Percentiles rank a stretch among this genome's conserved stretches.
phyloP scores from a whole-genome alignment of 2,797 vertebrate species.

The Acipenser transmontanus region DNA sequence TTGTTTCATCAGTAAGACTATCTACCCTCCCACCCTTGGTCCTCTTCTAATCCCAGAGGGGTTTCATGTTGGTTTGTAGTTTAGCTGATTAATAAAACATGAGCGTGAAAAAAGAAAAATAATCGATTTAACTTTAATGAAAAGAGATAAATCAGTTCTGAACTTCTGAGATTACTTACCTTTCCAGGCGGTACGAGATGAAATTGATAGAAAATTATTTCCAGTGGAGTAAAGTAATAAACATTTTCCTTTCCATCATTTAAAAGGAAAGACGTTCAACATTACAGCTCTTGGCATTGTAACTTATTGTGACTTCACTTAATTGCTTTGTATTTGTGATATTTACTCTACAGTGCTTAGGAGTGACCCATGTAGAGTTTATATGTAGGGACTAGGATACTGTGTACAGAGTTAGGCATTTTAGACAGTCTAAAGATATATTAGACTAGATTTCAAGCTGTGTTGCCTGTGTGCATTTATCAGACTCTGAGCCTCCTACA shows the following conservation, averaged over 20 bases:
- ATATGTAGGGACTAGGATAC: not conserved
- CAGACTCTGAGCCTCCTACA: no score
- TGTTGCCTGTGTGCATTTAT: no score
- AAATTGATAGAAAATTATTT: constrained; percentile 28
- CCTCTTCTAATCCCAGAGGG: constrained; percentile 10
- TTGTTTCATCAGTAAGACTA: constrained; percentile 4
- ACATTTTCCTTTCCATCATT: constrained; percentile 22
- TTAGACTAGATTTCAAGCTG: no score
- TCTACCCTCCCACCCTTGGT: not conserved
- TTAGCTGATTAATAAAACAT: constrained; percentile 24
- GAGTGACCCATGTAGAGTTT: not conserved
- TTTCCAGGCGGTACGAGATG: constrained; percentile 20
- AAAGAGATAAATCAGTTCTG: constrained; percentile 29
- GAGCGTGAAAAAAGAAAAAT: constrained; percentile 13
- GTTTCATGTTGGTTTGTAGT: constrained; percentile 13
- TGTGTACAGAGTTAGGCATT: constrained; percentile 1
- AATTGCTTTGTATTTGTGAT: constrained; percentile 15
- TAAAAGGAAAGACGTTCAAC: constrained; percentile 15
- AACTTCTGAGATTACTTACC: constrained; percentile 27
- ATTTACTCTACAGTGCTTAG: constrained; percentile 3
- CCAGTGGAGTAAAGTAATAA: constrained; percentile 26
- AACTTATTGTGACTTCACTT: constrained; percentile 7
- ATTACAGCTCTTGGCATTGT: not conserved
- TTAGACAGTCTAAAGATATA: not conserved
- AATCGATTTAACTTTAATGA: constrained; percentile 26